Percentiles rank a stretch among this genome's conserved stretches.
Evolutionary conservation across 2,113 vertebrate genomes (phyloP).

Genomic region (Trochalopteron elliotii): DNA sequence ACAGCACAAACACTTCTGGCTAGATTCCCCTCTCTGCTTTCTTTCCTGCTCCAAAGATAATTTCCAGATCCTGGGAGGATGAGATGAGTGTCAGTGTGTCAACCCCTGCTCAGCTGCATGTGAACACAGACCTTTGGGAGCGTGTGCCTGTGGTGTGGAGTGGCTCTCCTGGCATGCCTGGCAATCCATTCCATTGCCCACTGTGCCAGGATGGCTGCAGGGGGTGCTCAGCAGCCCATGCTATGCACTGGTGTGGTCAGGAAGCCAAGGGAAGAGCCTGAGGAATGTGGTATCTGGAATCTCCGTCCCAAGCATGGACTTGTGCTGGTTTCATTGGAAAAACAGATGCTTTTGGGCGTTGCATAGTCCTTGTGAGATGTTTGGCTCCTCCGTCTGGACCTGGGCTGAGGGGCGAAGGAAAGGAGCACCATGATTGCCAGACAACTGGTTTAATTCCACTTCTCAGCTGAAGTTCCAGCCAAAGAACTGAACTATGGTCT

Average conservation of each 20-base stretch:
- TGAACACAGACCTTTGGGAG: neutral
- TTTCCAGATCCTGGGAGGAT: neutral
- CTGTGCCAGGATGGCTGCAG: neutral
- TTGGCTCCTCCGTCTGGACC: neutral
- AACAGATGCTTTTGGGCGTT: neutral
- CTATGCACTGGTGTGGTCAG: neutral
- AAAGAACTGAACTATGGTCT: neutral
- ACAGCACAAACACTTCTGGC: constrained; percentile 31
- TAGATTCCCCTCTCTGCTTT: neutral
- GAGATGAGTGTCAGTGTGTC: neutral
- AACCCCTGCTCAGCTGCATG: fast-evolving
- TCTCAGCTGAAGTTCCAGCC: neutral
- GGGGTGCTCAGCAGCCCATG: neutral
- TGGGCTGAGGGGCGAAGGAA: neutral
- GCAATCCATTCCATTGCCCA: fast-evolving
- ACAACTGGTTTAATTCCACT: neutral
- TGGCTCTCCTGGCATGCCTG: neutral
- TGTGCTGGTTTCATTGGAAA: neutral
- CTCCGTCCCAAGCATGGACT: fast-evolving
- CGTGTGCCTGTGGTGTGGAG: neutral
- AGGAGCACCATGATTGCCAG: neutral
- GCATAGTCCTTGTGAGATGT: neutral
- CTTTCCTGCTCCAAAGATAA: neutral
- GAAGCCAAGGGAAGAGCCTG: neutral
- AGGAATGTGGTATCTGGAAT: neutral